Conservation (phyloP, 2,113 vertebrate species). For the Dendropsophus ebraccatus region DNA sequence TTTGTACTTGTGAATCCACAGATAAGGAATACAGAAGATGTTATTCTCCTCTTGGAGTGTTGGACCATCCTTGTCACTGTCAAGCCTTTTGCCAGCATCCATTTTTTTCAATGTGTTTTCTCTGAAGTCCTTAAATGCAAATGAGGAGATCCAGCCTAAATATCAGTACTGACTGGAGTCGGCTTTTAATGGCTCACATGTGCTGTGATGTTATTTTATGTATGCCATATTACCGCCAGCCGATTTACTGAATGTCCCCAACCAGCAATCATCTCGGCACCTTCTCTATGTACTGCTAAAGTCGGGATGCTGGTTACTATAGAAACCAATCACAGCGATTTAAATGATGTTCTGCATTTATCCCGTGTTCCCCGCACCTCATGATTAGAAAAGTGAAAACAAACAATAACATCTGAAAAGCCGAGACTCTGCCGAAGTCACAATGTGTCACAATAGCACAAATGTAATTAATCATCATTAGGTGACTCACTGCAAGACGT, state of each 20-base stretch:
- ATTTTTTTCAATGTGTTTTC: no score
- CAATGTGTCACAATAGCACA: background rate
- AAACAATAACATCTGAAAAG: background rate
- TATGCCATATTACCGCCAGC: background rate
- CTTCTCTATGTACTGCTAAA: background rate
- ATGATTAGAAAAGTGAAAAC: slow-evolving; percentile 18
- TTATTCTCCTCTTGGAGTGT: no score
- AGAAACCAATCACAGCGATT: slow-evolving; percentile 2
- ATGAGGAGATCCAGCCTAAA: no score
- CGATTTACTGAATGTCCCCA: background rate
- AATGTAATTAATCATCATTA: slow-evolving; percentile 11
- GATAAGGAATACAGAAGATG: no score
- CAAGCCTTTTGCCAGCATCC: no score
- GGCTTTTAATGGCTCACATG: no score
- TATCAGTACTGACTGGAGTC: no score
- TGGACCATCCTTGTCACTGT: no score
- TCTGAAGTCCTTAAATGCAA: no score
- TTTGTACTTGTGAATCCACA: no score
- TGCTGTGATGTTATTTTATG: no score
- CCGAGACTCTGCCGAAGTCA: background rate
- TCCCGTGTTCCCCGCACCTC: background rate
- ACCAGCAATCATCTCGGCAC: background rate
- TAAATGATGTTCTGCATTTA: background rate
- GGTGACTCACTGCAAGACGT: background rate
- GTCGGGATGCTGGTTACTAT: background rate